Base-by-base conservation (phyloP, 2,797 vertebrate species). In the Pogoniulus pusillus region DNA sequence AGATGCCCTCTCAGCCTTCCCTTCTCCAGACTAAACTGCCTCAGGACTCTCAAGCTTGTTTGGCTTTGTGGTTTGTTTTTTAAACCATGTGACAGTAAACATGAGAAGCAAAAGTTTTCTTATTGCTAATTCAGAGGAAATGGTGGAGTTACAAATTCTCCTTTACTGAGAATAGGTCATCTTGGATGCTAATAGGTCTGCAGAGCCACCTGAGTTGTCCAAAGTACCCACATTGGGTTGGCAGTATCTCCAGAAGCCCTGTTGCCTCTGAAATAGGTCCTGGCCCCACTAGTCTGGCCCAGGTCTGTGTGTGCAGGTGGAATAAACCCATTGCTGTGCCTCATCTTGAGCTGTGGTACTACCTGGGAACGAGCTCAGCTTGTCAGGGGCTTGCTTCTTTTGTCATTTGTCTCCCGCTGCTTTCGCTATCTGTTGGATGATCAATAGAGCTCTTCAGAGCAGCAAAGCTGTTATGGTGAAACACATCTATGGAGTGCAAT, bases 141-240 rank as follows among this genome's bases (percentile, higher is more conserved):
- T 17, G 11, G 15, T 82, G 20, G 37, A 26, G 9, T 69, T 73
- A 15, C 3, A 72, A 60, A 6, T 49, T 17, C 12, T 47, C 7
- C 24, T 49, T 58, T 54, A 41, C 26, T n/a, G 63, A 39, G 35
- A 27, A 24, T 8, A 55, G 6, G 41, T 43, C 41, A 16, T 17
- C 16, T 43, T 43, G 41, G 41, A 17, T 43, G 16, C 41, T 43
- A 43, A 43, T 17, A 43, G 18, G 16, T 17, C 41, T 43, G 41
- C 41, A 43, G 41, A 43, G 16, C 6, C 10, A 4, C n/a, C 16
- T 32, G 16, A 30, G 9, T 23, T 55, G 26, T 53, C n/a, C 8
- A 23, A 49, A 47, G 54, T 16, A 19, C 5, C 13, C 4, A 1
- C 0, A 0, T 16, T 26, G 29, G 22, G 22, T 22, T 65, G 41